Percentiles rank a stretch among this genome's conserved stretches.
These are phyloP conservation scores for Ahaetulla prasina DNA, from an alignment of 2,113 vertebrate genomes.

Conservation along the genomic window DNA sequence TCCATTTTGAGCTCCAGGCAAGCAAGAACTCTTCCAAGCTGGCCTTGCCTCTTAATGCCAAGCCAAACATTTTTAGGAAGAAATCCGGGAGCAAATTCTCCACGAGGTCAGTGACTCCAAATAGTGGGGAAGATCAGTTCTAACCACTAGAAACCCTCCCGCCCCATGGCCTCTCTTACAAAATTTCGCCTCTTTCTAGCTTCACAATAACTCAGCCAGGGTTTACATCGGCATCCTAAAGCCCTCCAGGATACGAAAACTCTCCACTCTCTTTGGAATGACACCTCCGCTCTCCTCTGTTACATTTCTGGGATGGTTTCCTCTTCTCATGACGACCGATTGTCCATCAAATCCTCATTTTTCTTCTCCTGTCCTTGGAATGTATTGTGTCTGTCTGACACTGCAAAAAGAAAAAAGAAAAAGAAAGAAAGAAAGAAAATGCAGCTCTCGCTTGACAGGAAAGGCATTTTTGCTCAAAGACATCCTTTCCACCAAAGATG, in stretches of 20 bases:
- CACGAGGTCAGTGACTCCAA: neutral
- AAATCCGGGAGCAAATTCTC: neutral
- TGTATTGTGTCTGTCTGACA: neutral
- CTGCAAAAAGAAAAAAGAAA: neutral
- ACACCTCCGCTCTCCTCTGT: neutral
- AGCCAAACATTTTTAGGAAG: neutral
- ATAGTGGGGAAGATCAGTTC: neutral
- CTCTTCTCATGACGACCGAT: neutral
- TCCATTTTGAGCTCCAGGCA: too few species aligned
- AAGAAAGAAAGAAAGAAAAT: too few species aligned
- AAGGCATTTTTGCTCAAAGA: neutral
- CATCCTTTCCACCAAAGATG: neutral
- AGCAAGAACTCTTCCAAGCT: rapidly evolving
- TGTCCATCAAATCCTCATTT: neutral
- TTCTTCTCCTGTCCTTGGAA: too few species aligned
- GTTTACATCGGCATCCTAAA: neutral
- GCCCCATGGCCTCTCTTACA: rapidly evolving
- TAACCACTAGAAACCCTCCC: neutral
- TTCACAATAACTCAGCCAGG: neutral
- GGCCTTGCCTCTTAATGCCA: neutral
- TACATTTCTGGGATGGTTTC: neutral
- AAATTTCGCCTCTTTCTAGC: neutral
- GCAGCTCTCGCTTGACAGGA: neutral
- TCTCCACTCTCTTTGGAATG: neutral
- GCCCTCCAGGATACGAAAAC: neutral